Evolutionary conservation across 1,140 invertebrate species (phyloP).

Genomic region (Aradophagus sp.): DNA sequence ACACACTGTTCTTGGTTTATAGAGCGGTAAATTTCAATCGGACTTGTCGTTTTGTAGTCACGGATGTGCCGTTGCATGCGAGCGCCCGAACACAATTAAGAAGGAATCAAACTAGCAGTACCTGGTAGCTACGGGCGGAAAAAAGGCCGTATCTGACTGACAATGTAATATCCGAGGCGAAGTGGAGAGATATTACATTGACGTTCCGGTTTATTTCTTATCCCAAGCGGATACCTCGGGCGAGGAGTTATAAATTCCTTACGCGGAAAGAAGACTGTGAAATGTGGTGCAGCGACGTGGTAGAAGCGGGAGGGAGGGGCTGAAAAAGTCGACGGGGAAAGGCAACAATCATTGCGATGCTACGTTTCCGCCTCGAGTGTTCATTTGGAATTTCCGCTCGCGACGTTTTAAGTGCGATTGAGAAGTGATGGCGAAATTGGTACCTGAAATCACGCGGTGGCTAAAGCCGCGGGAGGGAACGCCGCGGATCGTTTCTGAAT

Average conservation of each 20-base stretch:
- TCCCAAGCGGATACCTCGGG: constrained; percentile 38
- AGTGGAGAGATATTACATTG: constrained; percentile 55
- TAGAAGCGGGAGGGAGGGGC: no score
- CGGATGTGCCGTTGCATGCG: constrained; percentile 37
- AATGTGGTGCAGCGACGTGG: constrained; percentile 30
- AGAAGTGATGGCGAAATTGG: no score
- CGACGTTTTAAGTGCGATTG: constrained; percentile 10
- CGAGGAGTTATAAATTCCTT: constrained; percentile 48
- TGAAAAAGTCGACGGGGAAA: no score
- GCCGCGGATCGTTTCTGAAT: no score
- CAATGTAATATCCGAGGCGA: constrained; percentile 63
- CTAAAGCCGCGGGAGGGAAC: no score
- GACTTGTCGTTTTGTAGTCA: constrained; percentile 38
- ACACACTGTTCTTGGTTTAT: constrained; percentile 41
- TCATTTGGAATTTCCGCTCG: constrained; percentile 9
- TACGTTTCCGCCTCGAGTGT: constrained; percentile 19
- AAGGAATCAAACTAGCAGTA: no score
- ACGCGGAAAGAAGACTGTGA: constrained; percentile 27
- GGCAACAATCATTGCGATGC: constrained; percentile 25
- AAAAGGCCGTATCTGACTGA: constrained; percentile 59
- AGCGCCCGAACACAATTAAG: constrained; percentile 57
- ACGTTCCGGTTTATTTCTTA: constrained; percentile 59
- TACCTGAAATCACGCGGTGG: no score
- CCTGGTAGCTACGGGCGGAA: constrained; percentile 62
- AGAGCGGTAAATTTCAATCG: constrained; percentile 47